Percentiles rank a stretch among this genome's conserved stretches.
Evolutionary conservation across 1,140 invertebrate genomes (phyloP).

Genomic region (Pissodes strobi): DNA sequence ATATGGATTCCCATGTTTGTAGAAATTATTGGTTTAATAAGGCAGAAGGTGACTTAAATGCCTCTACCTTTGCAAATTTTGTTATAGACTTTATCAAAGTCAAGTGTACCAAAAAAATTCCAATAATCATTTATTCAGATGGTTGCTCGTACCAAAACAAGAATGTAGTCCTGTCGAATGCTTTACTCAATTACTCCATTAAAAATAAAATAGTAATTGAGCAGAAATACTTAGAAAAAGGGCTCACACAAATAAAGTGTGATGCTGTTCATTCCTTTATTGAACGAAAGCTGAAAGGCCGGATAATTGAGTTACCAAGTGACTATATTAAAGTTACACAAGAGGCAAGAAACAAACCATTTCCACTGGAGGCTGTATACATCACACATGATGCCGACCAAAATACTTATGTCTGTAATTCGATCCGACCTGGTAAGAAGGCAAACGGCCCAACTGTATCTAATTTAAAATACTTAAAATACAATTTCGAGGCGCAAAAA

Average conservation of each 20-base stretch:
- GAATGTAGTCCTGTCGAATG: conserved; percentile 51
- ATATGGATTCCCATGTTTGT: too few species aligned
- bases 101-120: conserved; percentile 7
- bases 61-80: conserved; percentile 51
- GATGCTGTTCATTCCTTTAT: conserved; percentile 52
- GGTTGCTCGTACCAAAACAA: conserved; percentile 47
- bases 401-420: neutral
- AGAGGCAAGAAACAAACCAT: too few species aligned
- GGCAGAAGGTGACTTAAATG: conserved; percentile 50
- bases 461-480: neutral
- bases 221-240: conserved; percentile 56
- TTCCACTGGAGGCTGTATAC: too few species aligned
- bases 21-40: conserved; percentile 30
- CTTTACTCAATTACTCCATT: conserved; percentile 43
- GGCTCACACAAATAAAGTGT: too few species aligned
- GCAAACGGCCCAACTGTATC: too few species aligned
- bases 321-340: too few species aligned
- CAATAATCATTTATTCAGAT: conserved; percentile 2
- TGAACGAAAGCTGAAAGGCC: conserved; percentile 13
- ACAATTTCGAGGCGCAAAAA: too few species aligned
- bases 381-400: too few species aligned
- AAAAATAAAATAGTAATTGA: conserved; percentile 46
- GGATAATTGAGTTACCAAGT: too few species aligned
- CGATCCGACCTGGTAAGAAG: neutral
- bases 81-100: conserved; percentile 8